A percentile compares a stretch with the other conserved stretches of the same genome.
phyloP scores from a whole-genome alignment of 2,113 vertebrate species.

The Salvator merianae region DNA sequence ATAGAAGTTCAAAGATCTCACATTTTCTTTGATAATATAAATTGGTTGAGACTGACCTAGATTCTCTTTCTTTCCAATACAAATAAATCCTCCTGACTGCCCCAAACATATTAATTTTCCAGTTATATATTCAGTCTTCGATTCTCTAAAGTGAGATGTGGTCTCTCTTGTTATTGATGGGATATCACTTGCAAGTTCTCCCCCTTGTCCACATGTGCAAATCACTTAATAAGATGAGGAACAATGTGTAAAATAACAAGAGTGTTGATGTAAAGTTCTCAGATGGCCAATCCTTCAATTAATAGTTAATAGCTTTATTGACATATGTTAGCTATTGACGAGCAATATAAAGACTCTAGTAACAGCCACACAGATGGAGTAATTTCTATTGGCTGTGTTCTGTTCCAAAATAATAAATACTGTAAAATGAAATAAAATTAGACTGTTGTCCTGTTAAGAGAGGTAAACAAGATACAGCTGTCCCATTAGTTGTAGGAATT shows the following conservation, averaged over 20 bases:
- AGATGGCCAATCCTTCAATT: conserved; percentile 65
- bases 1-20: conserved; percentile 24
- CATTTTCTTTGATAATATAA: conserved; percentile 59
- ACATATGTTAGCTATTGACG: conserved; percentile 68
- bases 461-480: conserved; percentile 13
- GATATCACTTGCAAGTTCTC: conserved; percentile 42
- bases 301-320: conserved; percentile 75
- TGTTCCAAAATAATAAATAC: not conserved
- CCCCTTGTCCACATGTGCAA: conserved; percentile 61
- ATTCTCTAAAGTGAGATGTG: not conserved
- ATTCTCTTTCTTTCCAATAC: conserved; percentile 49
- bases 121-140: not conserved
- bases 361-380: conserved; percentile 48
- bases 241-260: conserved; percentile 75
- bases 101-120: conserved; percentile 56
- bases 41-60: conserved; percentile 16
- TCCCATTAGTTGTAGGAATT: not conserved
- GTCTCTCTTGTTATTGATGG: conserved; percentile 18
- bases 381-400: conserved; percentile 31
- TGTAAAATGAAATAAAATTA: no score
- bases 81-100: conserved; percentile 53
- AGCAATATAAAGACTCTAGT: conserved; percentile 50
- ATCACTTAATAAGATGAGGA: conserved; percentile 70
- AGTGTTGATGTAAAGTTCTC: conserved; percentile 73
- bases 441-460: not conserved